Evolutionary conservation across 2,888 invertebrate species (phyloP).

Genomic region (Scelioninae gen. 1): DNA sequence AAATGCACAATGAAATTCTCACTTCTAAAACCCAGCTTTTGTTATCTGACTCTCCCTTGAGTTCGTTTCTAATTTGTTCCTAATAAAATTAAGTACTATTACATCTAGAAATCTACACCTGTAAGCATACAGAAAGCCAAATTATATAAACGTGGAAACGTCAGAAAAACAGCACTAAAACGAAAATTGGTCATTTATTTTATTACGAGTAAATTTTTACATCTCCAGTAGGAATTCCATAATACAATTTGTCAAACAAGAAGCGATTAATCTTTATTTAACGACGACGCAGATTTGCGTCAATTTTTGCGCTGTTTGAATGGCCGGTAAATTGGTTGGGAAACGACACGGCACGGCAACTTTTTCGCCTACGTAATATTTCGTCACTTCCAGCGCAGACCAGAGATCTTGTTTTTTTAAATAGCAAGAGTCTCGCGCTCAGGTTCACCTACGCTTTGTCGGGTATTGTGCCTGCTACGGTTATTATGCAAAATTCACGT

Average conservation of each 20-base stretch:
- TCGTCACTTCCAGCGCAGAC: slow-evolving; percentile 37
- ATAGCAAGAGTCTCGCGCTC: slow-evolving; percentile 22
- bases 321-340: slow-evolving; percentile 46
- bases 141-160: no score
- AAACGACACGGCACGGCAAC: slow-evolving; percentile 38
- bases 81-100: not conserved
- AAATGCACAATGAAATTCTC: no score
- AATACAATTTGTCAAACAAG: slow-evolving; percentile 17
- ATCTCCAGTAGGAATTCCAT: not conserved
- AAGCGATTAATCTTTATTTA: slow-evolving; percentile 17
- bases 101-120: not conserved
- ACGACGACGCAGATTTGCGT: not conserved
- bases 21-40: no score
- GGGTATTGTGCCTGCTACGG: not conserved
- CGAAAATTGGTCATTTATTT: not conserved
- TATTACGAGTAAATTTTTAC: not conserved
- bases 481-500: slow-evolving; percentile 34
- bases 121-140: no score
- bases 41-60: not conserved
- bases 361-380: slow-evolving; percentile 60
- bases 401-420: slow-evolving; percentile 47
- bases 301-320: slow-evolving; percentile 41
- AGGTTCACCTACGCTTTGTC: slow-evolving; percentile 41
- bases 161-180: no score
- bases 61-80: not conserved